Evolutionary conservation across 92 coral and sea anemone species (phyloP), one percentile per base, ranked within the genome.

Genomic region (Porites divaricata): DNA sequence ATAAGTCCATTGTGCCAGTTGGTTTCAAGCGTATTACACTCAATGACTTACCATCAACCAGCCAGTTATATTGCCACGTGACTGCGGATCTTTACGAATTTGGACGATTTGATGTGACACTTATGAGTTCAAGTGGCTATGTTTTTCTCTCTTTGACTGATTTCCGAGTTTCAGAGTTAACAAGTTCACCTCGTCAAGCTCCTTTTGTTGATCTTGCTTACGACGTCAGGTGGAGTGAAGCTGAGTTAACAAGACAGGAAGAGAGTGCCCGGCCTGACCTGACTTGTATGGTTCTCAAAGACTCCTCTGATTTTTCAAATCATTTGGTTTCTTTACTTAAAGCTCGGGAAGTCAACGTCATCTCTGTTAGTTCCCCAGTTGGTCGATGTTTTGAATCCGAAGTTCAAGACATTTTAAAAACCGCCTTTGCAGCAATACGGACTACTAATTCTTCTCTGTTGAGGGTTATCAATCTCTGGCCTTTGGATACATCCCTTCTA

Each of bases 1-100:
- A 56, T 24, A 83, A 61, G 35, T 73, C 94, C 21, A 62, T 72
- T 26, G 91, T 90, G 25, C 86, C 94, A 23, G 87, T 87, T 28
- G 89, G 86, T 28, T 80, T 83, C 54, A 22, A 72, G 24, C 49
- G n/a, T 19, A 83, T 83, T 52, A 63, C 87, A 11, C n/a, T 83
- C 10, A 25, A 24, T 48, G 80, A 49, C 56, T 11, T 49, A 6
- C 80, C 79, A 26, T 28, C 75, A 64, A 73, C 93, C 19, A 72
- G 63, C 49, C 80, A 59, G 25, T 79, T 89, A 56, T 85, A 74
- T 52, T 93, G 97, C 81, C 97, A 93, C 88, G 94, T 89, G 77
- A 79, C 59, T 35, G 85, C 80, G 21, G 66, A 64, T 21, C 74
- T 13, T 61, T 45, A 68, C 25, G 83, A 81, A 54, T 75, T 52